phyloP scores from a whole-genome alignment of 2,888 invertebrate species.

The Nesidiocoris tenuis region DNA sequence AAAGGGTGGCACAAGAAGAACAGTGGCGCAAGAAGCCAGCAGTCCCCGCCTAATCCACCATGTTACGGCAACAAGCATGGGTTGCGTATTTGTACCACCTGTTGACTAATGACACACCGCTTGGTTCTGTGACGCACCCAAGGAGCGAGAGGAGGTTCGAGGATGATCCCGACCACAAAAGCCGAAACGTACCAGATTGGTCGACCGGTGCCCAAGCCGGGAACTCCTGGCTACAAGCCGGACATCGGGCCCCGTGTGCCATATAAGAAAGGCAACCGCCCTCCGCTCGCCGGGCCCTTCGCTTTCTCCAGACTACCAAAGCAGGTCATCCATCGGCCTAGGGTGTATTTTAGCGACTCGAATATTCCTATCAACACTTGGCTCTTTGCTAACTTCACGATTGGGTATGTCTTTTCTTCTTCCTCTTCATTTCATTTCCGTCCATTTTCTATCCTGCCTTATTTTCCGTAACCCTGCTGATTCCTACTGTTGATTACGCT shows the following conservation, averaged over 20 bases:
- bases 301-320: slow-evolving; percentile 85
- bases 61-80: not conserved
- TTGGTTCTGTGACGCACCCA: not conserved
- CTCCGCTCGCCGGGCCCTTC: slow-evolving; percentile 83
- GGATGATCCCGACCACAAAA: slow-evolving; percentile 24
- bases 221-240: slow-evolving; percentile 54
- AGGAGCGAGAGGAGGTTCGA: slow-evolving; percentile 33
- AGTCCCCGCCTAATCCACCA: too few species aligned
- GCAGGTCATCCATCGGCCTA: slow-evolving; percentile 74
- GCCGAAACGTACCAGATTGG: slow-evolving; percentile 34
- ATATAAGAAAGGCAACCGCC: slow-evolving; percentile 59
- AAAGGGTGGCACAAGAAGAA: too few species aligned
- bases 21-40: too few species aligned
- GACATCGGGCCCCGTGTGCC: slow-evolving; percentile 60
- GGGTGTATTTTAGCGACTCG: slow-evolving; percentile 64
- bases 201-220: slow-evolving; percentile 51
- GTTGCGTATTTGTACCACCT: not conserved
- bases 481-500: not conserved
- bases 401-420: slow-evolving; percentile 62
- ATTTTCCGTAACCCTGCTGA: slow-evolving; percentile 11
- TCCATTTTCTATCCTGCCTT: not conserved
- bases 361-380: slow-evolving; percentile 69
- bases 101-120: not conserved
- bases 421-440: not conserved
- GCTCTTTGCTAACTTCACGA: slow-evolving; percentile 79